Evolutionary conservation across 2,888 invertebrate genomes (phyloP).

Genomic region (Gastrophysa polygoni): DNA sequence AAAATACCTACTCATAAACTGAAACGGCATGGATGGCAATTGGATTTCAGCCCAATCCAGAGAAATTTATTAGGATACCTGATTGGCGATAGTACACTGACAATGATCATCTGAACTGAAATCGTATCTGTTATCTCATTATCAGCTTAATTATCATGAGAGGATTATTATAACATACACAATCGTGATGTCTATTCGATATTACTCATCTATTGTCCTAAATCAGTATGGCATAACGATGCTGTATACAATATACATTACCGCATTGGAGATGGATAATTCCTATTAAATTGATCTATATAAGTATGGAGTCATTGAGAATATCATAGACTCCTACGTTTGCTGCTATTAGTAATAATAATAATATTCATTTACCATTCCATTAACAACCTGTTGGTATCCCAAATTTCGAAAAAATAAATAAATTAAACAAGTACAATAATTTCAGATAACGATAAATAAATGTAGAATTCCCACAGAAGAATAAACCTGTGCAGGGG

Average conservation of each 20-base stretch:
- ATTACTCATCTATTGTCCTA: slow-evolving; percentile 36
- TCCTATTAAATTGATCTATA: slow-evolving; percentile 6
- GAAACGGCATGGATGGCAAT: not conserved
- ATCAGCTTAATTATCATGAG: slow-evolving; percentile 26
- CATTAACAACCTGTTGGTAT: too few species aligned
- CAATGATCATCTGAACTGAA: slow-evolving; percentile 18
- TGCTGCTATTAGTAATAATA: too few species aligned
- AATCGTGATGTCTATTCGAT: slow-evolving; percentile 30
- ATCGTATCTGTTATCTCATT: slow-evolving; percentile 25
- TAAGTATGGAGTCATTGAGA: not conserved
- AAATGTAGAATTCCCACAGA: too few species aligned
- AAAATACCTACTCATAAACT: not conserved
- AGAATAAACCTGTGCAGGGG: too few species aligned
- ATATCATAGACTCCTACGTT: not conserved
- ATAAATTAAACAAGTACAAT: too few species aligned
- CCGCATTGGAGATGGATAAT: slow-evolving; percentile 3
- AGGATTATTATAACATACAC: slow-evolving; percentile 34
- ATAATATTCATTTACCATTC: too few species aligned
- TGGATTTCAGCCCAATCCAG: not conserved
- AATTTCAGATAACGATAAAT: too few species aligned
- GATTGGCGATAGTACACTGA: slow-evolving; percentile 15
- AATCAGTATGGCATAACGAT: slow-evolving; percentile 28
- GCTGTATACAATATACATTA: slow-evolving; percentile 10
- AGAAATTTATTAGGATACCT: slow-evolving; percentile 17
- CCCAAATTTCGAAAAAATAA: too few species aligned